Conservation (phyloP, 2,797 vertebrate species). For the Sebastes oblongus region DNA sequence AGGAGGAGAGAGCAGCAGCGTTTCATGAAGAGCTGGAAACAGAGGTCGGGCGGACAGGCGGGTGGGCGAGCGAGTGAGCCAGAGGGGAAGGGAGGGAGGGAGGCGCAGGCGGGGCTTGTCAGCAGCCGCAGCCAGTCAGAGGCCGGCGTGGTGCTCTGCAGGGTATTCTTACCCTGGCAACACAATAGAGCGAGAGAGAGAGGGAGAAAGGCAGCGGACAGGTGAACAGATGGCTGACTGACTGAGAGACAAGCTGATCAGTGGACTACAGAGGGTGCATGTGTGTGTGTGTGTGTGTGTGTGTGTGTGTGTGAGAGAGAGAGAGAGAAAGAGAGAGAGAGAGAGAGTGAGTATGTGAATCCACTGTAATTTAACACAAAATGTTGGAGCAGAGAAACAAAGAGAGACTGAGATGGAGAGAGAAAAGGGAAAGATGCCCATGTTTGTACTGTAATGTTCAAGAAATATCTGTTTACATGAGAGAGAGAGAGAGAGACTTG, state of each 20-base stretch:
- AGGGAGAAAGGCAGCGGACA: constrained; percentile 63
- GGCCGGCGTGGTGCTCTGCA: constrained; percentile 68
- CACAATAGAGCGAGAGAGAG: constrained; percentile 72
- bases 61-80: constrained; percentile 56
- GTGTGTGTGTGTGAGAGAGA: too few species aligned
- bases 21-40: constrained; percentile 48
- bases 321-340: too few species aligned
- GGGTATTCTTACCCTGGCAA: constrained; percentile 84
- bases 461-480: constrained; percentile 30
- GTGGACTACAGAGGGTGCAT: constrained; percentile 48
- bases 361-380: constrained; percentile 29
- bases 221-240: constrained; percentile 82
- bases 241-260: constrained; percentile 78
- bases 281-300: constrained; percentile 10
- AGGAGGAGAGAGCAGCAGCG: constrained; percentile 2
- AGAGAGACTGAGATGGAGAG: constrained; percentile 5
- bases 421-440: constrained; percentile 26
- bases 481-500: neutral
- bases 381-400: constrained; percentile 24
- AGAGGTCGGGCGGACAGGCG: constrained; percentile 54
- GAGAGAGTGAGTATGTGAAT: neutral
- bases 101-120: constrained; percentile 60
- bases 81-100: constrained; percentile 43
- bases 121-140: constrained; percentile 74
- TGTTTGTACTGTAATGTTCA: constrained; percentile 47